A percentile compares a stretch with the other conserved stretches of the same genome.
Conservation (phyloP, 1,140 invertebrate genomes). For the Tetranychus cinnabarinus region DNA sequence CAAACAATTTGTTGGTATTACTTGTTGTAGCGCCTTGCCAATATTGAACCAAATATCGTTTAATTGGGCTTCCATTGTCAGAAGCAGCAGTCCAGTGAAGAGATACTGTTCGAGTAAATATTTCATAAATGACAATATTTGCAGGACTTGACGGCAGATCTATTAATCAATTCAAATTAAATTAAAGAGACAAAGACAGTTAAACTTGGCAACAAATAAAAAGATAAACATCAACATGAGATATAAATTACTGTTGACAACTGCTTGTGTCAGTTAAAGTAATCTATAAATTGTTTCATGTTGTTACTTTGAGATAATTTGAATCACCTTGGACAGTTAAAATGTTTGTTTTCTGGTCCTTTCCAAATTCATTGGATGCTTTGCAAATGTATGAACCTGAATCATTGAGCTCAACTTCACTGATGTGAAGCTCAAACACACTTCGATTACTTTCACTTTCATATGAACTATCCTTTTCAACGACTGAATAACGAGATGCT, state of each 20-base stretch:
- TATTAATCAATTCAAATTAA: no score
- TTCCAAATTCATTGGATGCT: slow-evolving; percentile 22
- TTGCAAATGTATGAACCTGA: slow-evolving; percentile 24
- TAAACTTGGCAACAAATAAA: slow-evolving; percentile 13
- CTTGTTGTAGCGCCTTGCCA: slow-evolving; percentile 1
- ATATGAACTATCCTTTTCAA: no score
- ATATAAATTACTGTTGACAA: slow-evolving; percentile 18
- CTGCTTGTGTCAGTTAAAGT: slow-evolving; percentile 5
- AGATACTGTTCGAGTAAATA: no score
- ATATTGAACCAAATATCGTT: slow-evolving; percentile 21
- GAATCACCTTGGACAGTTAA: slow-evolving; percentile 22
- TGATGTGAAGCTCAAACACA: no score
- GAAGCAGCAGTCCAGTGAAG: not conserved
- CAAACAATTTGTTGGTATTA: not conserved
- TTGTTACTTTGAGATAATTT: slow-evolving; percentile 21
- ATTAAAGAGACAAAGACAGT: no score
- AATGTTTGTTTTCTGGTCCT: not conserved
- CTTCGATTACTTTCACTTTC: no score
- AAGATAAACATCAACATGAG: slow-evolving; percentile 19
- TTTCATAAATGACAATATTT: no score
- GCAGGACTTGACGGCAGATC: no score
- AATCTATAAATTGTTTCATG: slow-evolving; percentile 11
- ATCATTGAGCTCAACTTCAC: not conserved
- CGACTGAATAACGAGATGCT: no score
- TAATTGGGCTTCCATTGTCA: slow-evolving; percentile 27